Evolutionary conservation across 2,888 invertebrate genomes (phyloP).

Genomic region (Dynastes hyllus): DNA sequence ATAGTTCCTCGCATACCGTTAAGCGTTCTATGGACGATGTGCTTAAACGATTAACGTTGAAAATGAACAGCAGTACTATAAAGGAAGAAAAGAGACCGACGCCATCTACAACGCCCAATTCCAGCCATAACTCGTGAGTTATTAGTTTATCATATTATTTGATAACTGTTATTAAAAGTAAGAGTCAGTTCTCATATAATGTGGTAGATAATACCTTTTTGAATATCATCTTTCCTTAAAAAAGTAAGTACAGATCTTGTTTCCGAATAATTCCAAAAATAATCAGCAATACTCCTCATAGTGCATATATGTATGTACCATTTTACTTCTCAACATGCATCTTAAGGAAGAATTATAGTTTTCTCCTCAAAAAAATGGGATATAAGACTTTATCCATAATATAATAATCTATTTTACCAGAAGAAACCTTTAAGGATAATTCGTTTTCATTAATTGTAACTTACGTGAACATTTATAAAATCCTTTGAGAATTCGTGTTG

Average conservation of each 20-base stretch:
- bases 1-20: constrained; percentile 75
- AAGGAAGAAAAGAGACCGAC: constrained; percentile 83
- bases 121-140: constrained; percentile 69
- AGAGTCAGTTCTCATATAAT: constrained; percentile 19
- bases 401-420: too few relatives aligned
- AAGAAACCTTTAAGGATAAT: too few relatives aligned
- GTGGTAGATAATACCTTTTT: neutral
- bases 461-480: too few relatives aligned
- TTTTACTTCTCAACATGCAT: too few relatives aligned
- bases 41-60: constrained; percentile 86
- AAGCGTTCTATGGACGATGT: constrained; percentile 95
- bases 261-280: neutral
- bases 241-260: neutral
- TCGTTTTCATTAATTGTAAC: too few relatives aligned
- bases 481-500: too few relatives aligned
- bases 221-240: neutral
- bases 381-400: too few relatives aligned
- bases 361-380: too few relatives aligned
- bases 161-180: constrained; percentile 10
- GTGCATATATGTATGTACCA: too few relatives aligned
- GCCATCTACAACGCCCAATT: constrained; percentile 79
- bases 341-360: too few relatives aligned
- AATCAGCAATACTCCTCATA: too few relatives aligned
- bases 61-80: constrained; percentile 86
- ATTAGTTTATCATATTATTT: constrained; percentile 31